phyloP scores from a whole-genome alignment of 1,140 invertebrate species.

The Leptinotarsa undecemlineata region DNA sequence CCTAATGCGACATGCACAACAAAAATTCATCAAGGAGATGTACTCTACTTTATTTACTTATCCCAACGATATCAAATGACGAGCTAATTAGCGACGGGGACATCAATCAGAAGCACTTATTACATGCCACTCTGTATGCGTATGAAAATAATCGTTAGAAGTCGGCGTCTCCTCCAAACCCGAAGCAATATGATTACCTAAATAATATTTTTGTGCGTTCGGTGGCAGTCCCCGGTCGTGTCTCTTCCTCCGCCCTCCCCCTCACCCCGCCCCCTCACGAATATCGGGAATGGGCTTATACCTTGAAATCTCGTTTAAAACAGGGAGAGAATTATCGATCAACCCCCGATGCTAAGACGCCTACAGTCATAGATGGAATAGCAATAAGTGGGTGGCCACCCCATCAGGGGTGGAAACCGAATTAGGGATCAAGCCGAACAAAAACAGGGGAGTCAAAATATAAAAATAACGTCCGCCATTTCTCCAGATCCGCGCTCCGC shows the following conservation, averaged over 20 bases:
- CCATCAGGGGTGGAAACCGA: conserved; percentile 45
- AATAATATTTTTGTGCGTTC: conserved; percentile 43
- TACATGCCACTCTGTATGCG: conserved; percentile 6
- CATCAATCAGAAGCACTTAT: background rate
- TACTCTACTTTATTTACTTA: background rate
- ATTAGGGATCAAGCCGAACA: conserved; percentile 50
- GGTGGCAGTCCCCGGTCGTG: conserved; percentile 32
- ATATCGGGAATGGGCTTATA: conserved; percentile 41
- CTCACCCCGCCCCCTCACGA: conserved; percentile 10
- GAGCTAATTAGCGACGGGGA: background rate
- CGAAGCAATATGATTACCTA: conserved; percentile 40
- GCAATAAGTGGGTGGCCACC: conserved; percentile 48
- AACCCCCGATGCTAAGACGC: conserved; percentile 45
- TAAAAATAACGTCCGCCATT: conserved; percentile 48
- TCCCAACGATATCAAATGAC: background rate
- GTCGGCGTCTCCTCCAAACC: conserved; percentile 26
- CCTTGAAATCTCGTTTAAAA: conserved; percentile 48
- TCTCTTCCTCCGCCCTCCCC: background rate
- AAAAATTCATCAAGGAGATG: background rate
- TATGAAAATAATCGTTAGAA: conserved; percentile 24
- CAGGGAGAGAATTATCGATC: conserved; percentile 47
- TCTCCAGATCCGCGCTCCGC: conserved; percentile 29
- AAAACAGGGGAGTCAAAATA: conserved; percentile 51
- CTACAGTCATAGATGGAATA: conserved; percentile 51
- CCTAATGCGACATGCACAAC: background rate